Percentiles rank a stretch among this genome's conserved stretches.
Conservation (phyloP, 1,140 invertebrate genomes). For the Cotesia vestalis region DNA sequence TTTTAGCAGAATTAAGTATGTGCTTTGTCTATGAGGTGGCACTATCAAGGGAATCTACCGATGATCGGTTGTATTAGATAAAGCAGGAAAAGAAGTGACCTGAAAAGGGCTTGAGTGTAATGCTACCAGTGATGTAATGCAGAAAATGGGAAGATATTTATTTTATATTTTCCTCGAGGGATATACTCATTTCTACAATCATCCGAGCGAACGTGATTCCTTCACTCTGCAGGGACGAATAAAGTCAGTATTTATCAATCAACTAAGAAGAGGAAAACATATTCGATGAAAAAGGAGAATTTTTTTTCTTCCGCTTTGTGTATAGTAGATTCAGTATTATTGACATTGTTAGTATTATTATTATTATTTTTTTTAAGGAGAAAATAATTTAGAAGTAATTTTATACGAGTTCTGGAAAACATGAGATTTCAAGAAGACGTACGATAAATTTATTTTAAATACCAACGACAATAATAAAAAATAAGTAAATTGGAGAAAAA, state of each 20-base stretch:
- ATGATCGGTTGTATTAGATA: too few relatives aligned
- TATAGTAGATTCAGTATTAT: background rate
- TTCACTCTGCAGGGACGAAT: background rate
- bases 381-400: too few relatives aligned
- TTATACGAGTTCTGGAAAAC: background rate
- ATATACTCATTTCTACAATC: slow-evolving; percentile 15
- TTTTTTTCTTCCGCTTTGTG: background rate
- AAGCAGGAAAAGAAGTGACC: background rate
- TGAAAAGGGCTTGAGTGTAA: too few relatives aligned
- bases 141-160: background rate
- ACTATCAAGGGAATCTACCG: too few relatives aligned
- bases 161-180: slow-evolving; percentile 12
- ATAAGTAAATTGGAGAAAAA: too few relatives aligned
- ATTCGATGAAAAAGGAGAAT: background rate
- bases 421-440: background rate
- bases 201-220: slow-evolving; percentile 10
- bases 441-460: background rate
- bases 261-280: background rate
- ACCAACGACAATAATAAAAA: too few relatives aligned
- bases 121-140: too few relatives aligned
- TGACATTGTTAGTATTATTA: too few relatives aligned
- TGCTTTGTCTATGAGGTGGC: too few relatives aligned
- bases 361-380: too few relatives aligned
- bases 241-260: slow-evolving; percentile 2
- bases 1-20: too few relatives aligned